Conservation (phyloP, 53 echinoderm and acorn worm species). For the Glandiceps talaboti region DNA sequence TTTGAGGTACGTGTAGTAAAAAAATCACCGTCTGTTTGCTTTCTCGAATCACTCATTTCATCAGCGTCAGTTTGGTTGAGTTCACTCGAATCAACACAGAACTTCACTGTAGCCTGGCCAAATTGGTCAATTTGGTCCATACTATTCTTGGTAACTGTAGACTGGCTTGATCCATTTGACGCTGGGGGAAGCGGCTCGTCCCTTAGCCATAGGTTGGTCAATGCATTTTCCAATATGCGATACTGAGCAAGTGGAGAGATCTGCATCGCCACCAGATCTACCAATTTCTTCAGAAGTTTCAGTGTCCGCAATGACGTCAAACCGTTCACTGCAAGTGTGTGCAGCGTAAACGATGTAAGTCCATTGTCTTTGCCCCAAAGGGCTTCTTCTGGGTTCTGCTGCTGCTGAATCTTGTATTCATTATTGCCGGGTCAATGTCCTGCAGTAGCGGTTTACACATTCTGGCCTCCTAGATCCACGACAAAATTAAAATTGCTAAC, state of each 20-base stretch:
- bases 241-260: no score
- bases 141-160: not conserved
- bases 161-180: no score
- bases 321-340: no score
- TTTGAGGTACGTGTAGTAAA: not conserved
- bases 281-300: not conserved
- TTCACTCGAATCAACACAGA: not conserved
- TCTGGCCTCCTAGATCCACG: no score
- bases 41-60: not conserved
- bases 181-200: no score
- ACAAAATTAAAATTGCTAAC: no score
- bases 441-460: not conserved
- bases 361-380: not conserved
- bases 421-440: not conserved
- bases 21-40: not conserved
- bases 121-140: not conserved
- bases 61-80: not conserved
- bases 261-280: not conserved
- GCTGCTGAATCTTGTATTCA: not conserved
- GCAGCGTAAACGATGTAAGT: not conserved
- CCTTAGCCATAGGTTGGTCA: no score
- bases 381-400: not conserved
- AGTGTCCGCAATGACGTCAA: not conserved
- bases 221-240: no score
- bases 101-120: not conserved